A percentile compares a stretch with the other conserved stretches of the same genome.
Evolutionary conservation across 2,113 vertebrate species (phyloP).

Genomic region (Pimephales promelas): DNA sequence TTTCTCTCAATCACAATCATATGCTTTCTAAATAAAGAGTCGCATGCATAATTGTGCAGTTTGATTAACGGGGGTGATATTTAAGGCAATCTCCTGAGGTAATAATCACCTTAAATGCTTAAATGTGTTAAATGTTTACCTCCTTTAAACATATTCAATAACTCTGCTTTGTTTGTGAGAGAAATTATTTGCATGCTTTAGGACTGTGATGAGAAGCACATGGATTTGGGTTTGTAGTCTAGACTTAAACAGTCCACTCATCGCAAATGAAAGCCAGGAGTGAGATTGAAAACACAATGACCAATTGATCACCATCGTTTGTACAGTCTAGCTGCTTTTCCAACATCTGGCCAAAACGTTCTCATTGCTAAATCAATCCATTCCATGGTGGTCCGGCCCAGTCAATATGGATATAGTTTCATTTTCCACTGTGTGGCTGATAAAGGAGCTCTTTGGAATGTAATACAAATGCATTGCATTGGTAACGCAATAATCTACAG

Average conservation of each 20-base stretch:
- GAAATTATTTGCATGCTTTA: conserved; percentile 23
- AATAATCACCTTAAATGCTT: background rate
- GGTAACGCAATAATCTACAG: no score
- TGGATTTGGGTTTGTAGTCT: conserved; percentile 51
- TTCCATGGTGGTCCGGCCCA: no score
- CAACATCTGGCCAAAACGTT: no score
- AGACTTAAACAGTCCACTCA: conserved; percentile 57
- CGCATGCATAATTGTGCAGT: background rate
- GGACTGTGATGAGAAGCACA: conserved; percentile 57
- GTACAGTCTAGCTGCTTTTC: background rate
- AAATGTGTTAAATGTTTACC: background rate
- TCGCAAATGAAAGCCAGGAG: conserved; percentile 22
- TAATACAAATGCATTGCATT: no score
- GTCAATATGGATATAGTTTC: no score
- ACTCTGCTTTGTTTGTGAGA: background rate
- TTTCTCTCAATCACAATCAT: background rate
- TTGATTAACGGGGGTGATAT: background rate
- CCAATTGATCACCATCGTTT: background rate
- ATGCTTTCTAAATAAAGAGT: background rate
- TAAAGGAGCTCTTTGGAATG: no score
- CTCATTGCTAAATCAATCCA: no score
- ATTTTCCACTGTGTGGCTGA: no score
- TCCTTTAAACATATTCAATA: background rate
- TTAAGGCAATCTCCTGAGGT: no score
- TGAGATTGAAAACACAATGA: conserved; percentile 10